A percentile compares a stretch with the other conserved stretches of the same genome.
Conservation (phyloP, 2,113 vertebrate species). For the Mohoua ochrocephala region DNA sequence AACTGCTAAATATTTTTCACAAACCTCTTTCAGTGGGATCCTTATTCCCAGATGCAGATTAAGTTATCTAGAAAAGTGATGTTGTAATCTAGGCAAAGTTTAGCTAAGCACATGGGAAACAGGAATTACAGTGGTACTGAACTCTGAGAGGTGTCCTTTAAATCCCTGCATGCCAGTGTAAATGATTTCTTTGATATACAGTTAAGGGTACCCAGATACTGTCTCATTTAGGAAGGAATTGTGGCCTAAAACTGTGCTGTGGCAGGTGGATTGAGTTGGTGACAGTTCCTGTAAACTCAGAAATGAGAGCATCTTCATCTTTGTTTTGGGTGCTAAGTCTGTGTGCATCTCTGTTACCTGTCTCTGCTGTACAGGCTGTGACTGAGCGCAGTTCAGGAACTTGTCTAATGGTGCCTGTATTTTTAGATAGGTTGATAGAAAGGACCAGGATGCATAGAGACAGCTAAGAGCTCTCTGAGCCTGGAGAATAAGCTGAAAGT, state of each 20-base stretch:
- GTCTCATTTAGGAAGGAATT: not conserved
- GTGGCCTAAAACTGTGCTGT: not conserved
- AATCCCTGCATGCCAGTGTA: not conserved
- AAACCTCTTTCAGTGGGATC: not conserved
- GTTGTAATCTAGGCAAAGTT: not conserved
- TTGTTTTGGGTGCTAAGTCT: not conserved
- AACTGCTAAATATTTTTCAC: not conserved
- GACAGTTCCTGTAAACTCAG: not conserved
- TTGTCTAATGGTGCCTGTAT: not conserved
- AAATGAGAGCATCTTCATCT: not conserved
- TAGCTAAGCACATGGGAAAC: not conserved
- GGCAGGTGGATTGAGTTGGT: not conserved
- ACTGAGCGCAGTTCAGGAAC: not conserved
- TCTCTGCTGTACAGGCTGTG: accelerated
- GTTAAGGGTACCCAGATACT: not conserved
- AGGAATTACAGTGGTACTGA: not conserved
- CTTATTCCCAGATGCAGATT: not conserved
- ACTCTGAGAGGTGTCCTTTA: not conserved
- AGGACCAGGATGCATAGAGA: not conserved
- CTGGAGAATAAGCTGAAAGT: not conserved
- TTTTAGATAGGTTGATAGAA: not conserved
- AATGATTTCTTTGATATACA: not conserved
- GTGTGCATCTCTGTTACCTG: not conserved
- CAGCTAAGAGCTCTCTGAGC: not conserved
- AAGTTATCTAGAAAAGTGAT: not conserved